Conservation (phyloP, 2,113 vertebrate genomes). For the Neogale vison region DNA sequence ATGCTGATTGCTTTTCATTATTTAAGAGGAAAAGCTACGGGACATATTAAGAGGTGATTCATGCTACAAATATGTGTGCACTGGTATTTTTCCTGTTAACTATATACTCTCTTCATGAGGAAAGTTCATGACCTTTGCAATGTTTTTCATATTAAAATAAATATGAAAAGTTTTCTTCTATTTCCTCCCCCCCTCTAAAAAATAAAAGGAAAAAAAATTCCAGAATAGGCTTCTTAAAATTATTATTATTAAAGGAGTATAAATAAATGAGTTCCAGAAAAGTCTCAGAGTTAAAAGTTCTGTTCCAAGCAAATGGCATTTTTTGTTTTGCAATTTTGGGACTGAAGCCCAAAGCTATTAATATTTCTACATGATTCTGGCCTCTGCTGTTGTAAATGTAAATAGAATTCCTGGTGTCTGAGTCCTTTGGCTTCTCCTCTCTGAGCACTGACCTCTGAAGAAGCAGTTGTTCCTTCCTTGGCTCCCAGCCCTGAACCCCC, state of each 20-base stretch:
- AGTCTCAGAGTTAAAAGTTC: conserved; percentile 38
- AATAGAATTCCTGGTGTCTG: conserved; percentile 71
- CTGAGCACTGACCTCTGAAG: conserved; percentile 31
- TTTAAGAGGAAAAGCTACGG: background rate
- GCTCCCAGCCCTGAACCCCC: conserved; percentile 26
- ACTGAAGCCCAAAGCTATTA: conserved; percentile 71
- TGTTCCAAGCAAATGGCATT: conserved; percentile 15
- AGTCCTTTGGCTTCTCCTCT: conserved; percentile 31
- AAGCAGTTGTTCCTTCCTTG: conserved; percentile 59
- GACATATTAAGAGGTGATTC: conserved; percentile 4
- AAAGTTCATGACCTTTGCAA: background rate
- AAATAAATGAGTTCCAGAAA: conserved; percentile 46
- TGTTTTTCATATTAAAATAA: conserved; percentile 25
- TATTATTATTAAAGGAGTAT: conserved; percentile 5
- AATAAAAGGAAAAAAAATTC: background rate
- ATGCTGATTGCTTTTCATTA: background rate
- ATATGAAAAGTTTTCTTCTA: background rate
- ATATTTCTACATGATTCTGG: conserved; percentile 79
- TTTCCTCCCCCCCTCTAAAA: background rate
- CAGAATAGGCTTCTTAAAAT: background rate
- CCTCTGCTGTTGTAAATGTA: conserved; percentile 62
- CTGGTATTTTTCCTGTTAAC: conserved; percentile 14
- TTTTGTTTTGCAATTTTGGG: conserved; percentile 50
- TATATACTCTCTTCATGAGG: background rate
- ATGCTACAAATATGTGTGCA: background rate